phyloP scores from a whole-genome alignment of 2,797 vertebrate species.

The Pterois miles region DNA sequence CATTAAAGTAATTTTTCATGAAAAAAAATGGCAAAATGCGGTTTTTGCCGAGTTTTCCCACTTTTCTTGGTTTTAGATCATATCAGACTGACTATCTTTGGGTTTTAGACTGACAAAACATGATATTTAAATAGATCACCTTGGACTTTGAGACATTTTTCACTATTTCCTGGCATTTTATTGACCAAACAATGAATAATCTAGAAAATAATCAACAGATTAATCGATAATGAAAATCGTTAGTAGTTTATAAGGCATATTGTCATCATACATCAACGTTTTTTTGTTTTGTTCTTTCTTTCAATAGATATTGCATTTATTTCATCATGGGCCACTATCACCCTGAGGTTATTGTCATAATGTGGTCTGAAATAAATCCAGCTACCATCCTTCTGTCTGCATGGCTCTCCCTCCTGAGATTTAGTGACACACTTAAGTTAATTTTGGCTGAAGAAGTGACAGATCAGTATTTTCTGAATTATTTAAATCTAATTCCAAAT shows the following conservation, averaged over 20 bases:
- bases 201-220: too few species aligned
- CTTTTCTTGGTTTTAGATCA: too few species aligned
- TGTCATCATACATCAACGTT: neutral
- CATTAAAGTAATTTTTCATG: too few species aligned
- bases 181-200: too few species aligned
- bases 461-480: constrained; percentile 35
- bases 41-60: too few species aligned
- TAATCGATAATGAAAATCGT: too few species aligned
- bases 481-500: constrained; percentile 48
- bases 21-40: too few species aligned
- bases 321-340: constrained; percentile 10
- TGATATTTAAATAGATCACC: too few species aligned
- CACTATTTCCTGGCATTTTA: too few species aligned
- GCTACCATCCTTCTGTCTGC: neutral
- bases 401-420: neutral
- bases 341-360: constrained; percentile 17
- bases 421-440: constrained; percentile 27
- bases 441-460: constrained; percentile 27
- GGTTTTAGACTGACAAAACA: too few species aligned
- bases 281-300: neutral
- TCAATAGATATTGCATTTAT: neutral
- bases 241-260: neutral
- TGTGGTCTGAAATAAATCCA: constrained; percentile 29
- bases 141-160: too few species aligned
- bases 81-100: too few species aligned